Percentiles rank a stretch among this genome's conserved stretches.
Evolutionary conservation across 2,797 vertebrate genomes (phyloP).

Genomic region (Telmatherina bonti): DNA sequence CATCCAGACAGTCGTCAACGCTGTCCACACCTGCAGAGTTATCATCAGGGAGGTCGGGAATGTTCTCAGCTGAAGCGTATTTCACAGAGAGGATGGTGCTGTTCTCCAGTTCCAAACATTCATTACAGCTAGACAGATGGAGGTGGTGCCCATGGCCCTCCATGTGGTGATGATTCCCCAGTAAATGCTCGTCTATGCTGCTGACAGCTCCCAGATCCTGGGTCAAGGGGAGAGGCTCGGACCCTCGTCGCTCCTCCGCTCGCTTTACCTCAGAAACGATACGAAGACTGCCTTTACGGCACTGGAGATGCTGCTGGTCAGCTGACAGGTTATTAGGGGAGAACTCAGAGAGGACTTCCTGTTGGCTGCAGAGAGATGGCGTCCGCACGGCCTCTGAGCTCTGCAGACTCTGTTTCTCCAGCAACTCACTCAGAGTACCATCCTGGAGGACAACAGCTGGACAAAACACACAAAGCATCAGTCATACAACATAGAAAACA

Average conservation of each 20-base stretch:
- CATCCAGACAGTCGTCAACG: slow-evolving; percentile 38
- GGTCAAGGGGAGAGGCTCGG: slow-evolving; percentile 51
- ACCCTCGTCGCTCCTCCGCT: slow-evolving; percentile 61
- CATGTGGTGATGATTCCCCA: slow-evolving; percentile 74
- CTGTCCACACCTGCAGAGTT: slow-evolving; percentile 26
- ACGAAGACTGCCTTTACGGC: slow-evolving; percentile 57
- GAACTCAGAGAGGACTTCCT: slow-evolving; percentile 2
- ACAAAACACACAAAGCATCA: slow-evolving; percentile 7
- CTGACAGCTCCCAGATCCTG: slow-evolving; percentile 13
- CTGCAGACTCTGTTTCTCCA: slow-evolving; percentile 47
- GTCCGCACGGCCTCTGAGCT: slow-evolving; percentile 16
- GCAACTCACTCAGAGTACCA: slow-evolving; percentile 77
- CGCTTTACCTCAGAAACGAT: slow-evolving; percentile 34
- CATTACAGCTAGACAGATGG: slow-evolving; percentile 92
- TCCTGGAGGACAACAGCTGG: slow-evolving; percentile 89
- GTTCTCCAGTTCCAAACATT: slow-evolving; percentile 93
- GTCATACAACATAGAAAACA: neutral
- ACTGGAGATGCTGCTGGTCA: slow-evolving; percentile 12
- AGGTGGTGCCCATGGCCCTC: slow-evolving; percentile 83
- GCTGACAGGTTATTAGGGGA: slow-evolving; percentile 16
- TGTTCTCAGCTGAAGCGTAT: slow-evolving; percentile 90
- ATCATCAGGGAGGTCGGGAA: slow-evolving; percentile 88
- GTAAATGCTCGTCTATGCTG: slow-evolving; percentile 44
- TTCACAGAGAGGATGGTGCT: slow-evolving; percentile 94
- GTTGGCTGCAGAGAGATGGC: slow-evolving; percentile 14